phyloP scores from a whole-genome alignment of 1,140 invertebrate species.

The Bombus turneri region DNA sequence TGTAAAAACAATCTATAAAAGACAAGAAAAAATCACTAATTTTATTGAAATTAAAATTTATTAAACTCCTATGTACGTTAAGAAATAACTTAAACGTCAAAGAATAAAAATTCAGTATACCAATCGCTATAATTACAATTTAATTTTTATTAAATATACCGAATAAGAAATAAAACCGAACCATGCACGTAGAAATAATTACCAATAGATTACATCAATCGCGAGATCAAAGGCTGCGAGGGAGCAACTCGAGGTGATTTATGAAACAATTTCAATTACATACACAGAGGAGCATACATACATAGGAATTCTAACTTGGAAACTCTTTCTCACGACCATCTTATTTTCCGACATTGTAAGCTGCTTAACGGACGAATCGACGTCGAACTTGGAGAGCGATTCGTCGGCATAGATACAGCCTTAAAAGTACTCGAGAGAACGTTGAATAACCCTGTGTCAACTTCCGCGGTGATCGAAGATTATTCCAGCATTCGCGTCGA shows the following conservation, averaged over 20 bases:
- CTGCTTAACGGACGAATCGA: not conserved
- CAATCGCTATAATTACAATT: too few species aligned
- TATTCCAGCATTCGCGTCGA: constrained; percentile 11
- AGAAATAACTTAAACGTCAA: too few species aligned
- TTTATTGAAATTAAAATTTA: too few species aligned
- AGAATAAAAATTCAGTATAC: too few species aligned
- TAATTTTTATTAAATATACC: too few species aligned
- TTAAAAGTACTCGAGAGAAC: not conserved
- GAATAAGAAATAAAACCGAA: not conserved
- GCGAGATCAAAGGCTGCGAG: not conserved
- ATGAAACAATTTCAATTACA: not conserved
- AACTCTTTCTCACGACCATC: not conserved
- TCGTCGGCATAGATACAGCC: not conserved
- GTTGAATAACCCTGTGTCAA: constrained; percentile 27
- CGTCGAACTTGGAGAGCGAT: constrained; percentile 8
- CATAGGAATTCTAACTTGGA: not conserved
- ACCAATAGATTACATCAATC: not conserved
- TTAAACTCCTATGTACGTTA: too few species aligned
- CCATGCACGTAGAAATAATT: not conserved
- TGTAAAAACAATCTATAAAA: too few species aligned
- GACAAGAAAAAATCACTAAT: too few species aligned
- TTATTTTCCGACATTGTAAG: constrained; percentile 1
- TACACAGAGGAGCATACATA: not conserved
- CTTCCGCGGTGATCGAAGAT: constrained; percentile 17
- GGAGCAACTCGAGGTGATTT: not conserved